Conservation (phyloP, 2,888 invertebrate species). For the Gymnocheta viridis region DNA sequence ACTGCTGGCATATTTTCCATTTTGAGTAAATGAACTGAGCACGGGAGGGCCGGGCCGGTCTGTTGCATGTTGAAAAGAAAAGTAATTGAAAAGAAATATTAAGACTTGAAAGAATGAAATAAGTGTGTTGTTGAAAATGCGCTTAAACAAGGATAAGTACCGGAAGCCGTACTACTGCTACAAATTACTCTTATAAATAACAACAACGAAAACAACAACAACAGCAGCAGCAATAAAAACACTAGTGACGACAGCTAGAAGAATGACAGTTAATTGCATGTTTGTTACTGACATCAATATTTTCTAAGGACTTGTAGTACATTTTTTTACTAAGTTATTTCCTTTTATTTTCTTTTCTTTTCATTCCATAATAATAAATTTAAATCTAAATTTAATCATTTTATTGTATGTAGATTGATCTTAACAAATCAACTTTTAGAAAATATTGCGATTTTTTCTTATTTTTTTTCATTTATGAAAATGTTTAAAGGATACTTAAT, state of each 20-base stretch:
- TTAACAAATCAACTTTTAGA: background rate
- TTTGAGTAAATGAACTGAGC: slow-evolving; percentile 10
- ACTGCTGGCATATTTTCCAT: slow-evolving; percentile 33
- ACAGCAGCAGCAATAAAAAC: background rate
- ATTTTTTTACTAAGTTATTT: background rate
- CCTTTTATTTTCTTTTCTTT: background rate
- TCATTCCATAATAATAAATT: no score
- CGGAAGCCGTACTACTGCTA: slow-evolving; percentile 55
- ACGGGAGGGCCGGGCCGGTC: background rate
- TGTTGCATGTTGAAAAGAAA: background rate
- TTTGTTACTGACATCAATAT: slow-evolving; percentile 56
- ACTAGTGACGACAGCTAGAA: slow-evolving; percentile 9
- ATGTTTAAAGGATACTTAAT: background rate
- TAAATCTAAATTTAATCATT: no score
- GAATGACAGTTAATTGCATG: slow-evolving; percentile 53
- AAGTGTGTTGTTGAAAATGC: slow-evolving; percentile 46
- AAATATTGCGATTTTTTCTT: background rate
- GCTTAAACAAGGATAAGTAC: slow-evolving; percentile 65
- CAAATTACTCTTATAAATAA: slow-evolving; percentile 11
- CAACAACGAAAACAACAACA: slow-evolving; percentile 10
- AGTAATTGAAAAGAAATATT: slow-evolving; percentile 45
- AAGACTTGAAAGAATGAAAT: slow-evolving; percentile 42
- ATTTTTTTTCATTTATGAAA: background rate
- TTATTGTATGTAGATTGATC: background rate
- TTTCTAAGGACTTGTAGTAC: slow-evolving; percentile 31